Percentiles rank a stretch among this genome's conserved stretches.
phyloP scores from a whole-genome alignment of 2,797 vertebrate species.

The Pyrocephalus nanus region DNA sequence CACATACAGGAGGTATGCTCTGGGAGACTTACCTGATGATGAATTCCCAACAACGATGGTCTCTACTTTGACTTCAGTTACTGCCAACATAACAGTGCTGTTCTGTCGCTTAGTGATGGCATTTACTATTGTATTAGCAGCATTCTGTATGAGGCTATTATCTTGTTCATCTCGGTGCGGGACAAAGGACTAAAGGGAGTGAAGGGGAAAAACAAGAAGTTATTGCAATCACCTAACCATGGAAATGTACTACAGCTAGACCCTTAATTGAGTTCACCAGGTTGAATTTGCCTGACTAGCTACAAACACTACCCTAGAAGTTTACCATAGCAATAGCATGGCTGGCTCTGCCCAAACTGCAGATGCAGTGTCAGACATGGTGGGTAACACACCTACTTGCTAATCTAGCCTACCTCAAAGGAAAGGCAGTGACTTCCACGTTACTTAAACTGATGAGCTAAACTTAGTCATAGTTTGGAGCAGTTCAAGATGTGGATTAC shows the following conservation, averaged over 20 bases:
- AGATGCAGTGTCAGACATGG: background rate
- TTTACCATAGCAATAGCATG: background rate
- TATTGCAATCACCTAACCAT: background rate
- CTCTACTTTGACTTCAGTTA: conserved; percentile 93
- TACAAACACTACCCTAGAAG: background rate
- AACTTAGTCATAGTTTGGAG: conserved; percentile 39
- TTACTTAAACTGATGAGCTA: conserved; percentile 16
- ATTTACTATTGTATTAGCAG: conserved; percentile 82
- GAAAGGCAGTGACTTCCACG: background rate
- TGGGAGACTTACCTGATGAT: conserved; percentile 67
- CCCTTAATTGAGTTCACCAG: background rate
- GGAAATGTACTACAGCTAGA: background rate
- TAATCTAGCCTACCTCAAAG: background rate
- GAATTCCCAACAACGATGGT: conserved; percentile 74
- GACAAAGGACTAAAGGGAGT: conserved; percentile 82
- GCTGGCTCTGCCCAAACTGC: background rate
- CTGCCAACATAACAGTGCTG: conserved; percentile 87
- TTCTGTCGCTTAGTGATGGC: conserved; percentile 89
- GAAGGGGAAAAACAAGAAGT: background rate
- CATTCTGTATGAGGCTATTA: conserved; percentile 84
- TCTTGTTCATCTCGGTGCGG: conserved; percentile 80
- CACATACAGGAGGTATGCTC: background rate
- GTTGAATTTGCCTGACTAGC: background rate
- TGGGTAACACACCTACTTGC: background rate
- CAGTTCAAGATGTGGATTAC: conserved; percentile 11